phyloP scores from a whole-genome alignment of 2,888 invertebrate species.

The Parnassius glacialis region DNA sequence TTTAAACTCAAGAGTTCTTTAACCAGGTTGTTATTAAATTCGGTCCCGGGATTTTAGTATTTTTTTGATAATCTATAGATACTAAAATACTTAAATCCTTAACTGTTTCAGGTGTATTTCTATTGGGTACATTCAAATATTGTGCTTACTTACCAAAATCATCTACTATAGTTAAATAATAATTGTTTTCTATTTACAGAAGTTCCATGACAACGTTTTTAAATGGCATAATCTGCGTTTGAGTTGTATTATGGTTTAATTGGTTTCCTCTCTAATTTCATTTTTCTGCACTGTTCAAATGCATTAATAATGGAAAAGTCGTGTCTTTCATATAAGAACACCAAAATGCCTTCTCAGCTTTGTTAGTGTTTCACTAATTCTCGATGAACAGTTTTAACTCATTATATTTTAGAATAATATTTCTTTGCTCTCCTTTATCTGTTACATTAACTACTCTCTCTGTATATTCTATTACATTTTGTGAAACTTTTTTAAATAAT shows the following conservation, averaged over 20 bases:
- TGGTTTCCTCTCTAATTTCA: neutral
- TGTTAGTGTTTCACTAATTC: neutral
- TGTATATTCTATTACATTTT: neutral
- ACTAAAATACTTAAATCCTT: neutral
- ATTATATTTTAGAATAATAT: neutral
- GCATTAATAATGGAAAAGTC: too few relatives aligned
- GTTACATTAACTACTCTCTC: neutral
- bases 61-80: neutral
- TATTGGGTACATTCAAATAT: neutral
- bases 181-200: too few relatives aligned
- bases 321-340: too few relatives aligned
- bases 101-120: neutral
- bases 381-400: neutral
- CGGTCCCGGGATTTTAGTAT: neutral
- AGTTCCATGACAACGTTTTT: too few relatives aligned
- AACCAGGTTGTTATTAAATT: neutral
- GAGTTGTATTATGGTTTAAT: neutral
- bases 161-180: neutral
- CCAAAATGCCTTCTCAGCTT: neutral
- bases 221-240: neutral
- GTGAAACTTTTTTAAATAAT: too few relatives aligned
- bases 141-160: neutral
- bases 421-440: neutral
- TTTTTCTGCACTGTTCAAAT: neutral
- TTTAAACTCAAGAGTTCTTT: neutral